These are phyloP conservation scores for Limosa lapponica DNA, from an alignment of 2,797 vertebrate genomes.

Conservation along the genomic window DNA sequence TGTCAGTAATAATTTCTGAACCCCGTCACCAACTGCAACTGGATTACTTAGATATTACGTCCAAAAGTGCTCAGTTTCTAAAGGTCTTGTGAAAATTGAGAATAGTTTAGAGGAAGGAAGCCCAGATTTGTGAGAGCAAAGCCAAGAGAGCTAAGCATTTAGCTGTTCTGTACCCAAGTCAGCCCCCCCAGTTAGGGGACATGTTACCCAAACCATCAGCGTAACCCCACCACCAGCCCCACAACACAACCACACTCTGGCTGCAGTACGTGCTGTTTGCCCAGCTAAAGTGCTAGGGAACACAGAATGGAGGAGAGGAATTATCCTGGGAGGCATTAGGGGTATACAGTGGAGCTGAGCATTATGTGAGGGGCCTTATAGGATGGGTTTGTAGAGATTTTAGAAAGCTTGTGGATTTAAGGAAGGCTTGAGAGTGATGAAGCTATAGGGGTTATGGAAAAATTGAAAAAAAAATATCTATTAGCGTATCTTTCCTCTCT, in stretches of 20 bases:
- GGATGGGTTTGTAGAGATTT: neutral
- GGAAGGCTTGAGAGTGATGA: neutral
- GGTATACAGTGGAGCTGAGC: neutral
- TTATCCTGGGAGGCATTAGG: neutral
- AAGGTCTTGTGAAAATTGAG: neutral
- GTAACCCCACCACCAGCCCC: neutral
- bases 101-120: neutral
- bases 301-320: neutral
- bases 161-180: neutral
- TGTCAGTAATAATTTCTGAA: slow-evolving; percentile 6
- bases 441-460: neutral
- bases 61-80: neutral
- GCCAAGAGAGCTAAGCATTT: neutral
- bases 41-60: neutral
- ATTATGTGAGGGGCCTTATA: neutral
- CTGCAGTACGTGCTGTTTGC: fast-evolving
- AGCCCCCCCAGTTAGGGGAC: neutral
- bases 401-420: neutral
- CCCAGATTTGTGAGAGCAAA: neutral
- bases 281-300: neutral
- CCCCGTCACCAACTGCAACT: neutral
- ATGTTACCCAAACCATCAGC: neutral
- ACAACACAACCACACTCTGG: neutral
- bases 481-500: neutral
- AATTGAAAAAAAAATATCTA: neutral